Evolutionary conservation across 2,797 vertebrate genomes (phyloP), one percentile per base, ranked within the genome.

Genomic region (Allobates femoralis): DNA sequence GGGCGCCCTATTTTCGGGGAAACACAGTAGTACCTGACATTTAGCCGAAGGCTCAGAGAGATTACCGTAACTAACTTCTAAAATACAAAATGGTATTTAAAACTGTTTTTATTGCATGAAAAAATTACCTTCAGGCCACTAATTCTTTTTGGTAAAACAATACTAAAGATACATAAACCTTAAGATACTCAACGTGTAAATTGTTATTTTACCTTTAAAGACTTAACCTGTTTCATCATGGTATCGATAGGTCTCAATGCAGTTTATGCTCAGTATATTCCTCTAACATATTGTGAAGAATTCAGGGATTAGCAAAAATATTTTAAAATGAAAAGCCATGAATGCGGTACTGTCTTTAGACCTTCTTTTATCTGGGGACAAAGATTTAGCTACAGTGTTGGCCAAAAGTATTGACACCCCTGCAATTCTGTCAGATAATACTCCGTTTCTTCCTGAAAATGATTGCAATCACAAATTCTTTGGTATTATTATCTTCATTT

Each of bases 61-160:
- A 79, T 77, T n/a, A 78, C n/a, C n/a, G 6, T 46, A 46, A 67
- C 19, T 76, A 62, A 28, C 56, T 23, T 75, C 23, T 75, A 60
- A 6, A 60, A 32, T 50, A 64, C 41, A 64, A 53, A 34, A 14
- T 21, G 32, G 16, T 18, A 78, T 60, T 62, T 14, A 50, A 46
- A 21, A 1, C 2, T 30, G 19, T 55, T 34, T 76, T 50, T 46
- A 51, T 66, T 84, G 73, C 64, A 67, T 28, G 50, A 19, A 37
- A 77, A 46, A 30, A 5, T 64, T 77, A 66, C 58, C 74, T 77
- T 37, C 14, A 55, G 83, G 83, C 73, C 83, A 77, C 19, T 53
- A 23, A 53, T 66, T 84, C 73, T 46, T 51, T 53, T 37, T n/a
- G 11, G 58, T 75, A 84, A 84, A 77, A 77, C 58, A 77, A 84